phyloP scores from a whole-genome alignment of 2,888 invertebrate genomes.

The Leuctra nigra region DNA sequence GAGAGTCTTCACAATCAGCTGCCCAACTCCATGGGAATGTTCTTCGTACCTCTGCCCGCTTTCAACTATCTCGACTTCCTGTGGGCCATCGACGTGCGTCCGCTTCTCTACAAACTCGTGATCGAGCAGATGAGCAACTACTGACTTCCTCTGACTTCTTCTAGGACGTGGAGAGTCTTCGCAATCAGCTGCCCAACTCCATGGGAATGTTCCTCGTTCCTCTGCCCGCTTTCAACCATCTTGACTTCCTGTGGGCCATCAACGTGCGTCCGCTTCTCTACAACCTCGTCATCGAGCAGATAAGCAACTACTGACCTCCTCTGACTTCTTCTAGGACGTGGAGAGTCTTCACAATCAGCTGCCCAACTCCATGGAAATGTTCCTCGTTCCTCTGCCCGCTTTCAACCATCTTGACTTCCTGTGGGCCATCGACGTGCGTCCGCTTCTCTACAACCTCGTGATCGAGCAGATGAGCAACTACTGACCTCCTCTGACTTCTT shows the following conservation, averaged over 20 bases:
- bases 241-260: slow-evolving; percentile 64
- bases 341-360: slow-evolving; percentile 46
- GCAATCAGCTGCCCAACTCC: slow-evolving; percentile 46
- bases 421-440: slow-evolving; percentile 55
- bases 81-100: slow-evolving; percentile 55
- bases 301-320: too few relatives aligned
- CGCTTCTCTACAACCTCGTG: slow-evolving; percentile 51
- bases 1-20: slow-evolving; percentile 46
- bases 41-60: slow-evolving; percentile 47
- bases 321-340: slow-evolving; percentile 50
- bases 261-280: slow-evolving; percentile 53
- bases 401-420: slow-evolving; percentile 68
- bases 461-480: slow-evolving; percentile 50
- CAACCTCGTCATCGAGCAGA: slow-evolving; percentile 48
- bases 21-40: slow-evolving; percentile 49
- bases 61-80: slow-evolving; percentile 68
- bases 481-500: slow-evolving; percentile 40
- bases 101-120: slow-evolving; percentile 51
- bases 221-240: slow-evolving; percentile 53
- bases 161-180: slow-evolving; percentile 52
- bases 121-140: slow-evolving; percentile 50
- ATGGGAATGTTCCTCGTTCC: slow-evolving; percentile 52
- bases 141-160: slow-evolving; percentile 40
- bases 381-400: slow-evolving; percentile 47
- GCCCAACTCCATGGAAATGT: slow-evolving; percentile 49